A percentile compares a stretch with the other conserved stretches of the same genome.
These are phyloP conservation scores for Notolabrus celidotus DNA, from an alignment of 2,797 vertebrate genomes.

Conservation along the genomic window DNA sequence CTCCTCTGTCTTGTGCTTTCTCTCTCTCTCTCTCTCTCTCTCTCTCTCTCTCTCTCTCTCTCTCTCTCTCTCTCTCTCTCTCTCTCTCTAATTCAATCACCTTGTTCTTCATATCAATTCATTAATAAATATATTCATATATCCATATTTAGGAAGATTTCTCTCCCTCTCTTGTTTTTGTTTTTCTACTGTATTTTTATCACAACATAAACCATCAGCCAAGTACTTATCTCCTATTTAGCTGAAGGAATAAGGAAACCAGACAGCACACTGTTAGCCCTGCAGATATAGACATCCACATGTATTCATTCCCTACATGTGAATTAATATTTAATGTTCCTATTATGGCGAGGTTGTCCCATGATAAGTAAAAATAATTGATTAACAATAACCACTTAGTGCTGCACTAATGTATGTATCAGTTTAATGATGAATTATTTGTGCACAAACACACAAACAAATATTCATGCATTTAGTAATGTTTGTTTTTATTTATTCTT, in stretches of 20 bases:
- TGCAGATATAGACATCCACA: constrained; percentile 34
- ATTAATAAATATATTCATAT: too few relatives aligned
- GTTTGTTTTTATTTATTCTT: constrained; percentile 8
- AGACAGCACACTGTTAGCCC: constrained; percentile 17
- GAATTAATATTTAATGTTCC: constrained; percentile 12
- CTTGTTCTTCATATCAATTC: constrained; percentile 29
- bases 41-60: not conserved
- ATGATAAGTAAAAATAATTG: constrained; percentile 26
- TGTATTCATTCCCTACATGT: constrained; percentile 25
- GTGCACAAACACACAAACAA: not conserved
- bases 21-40: constrained; percentile 8
- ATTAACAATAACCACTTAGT: constrained; percentile 22
- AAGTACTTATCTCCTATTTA: constrained; percentile 28
- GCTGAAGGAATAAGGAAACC: constrained; percentile 19
- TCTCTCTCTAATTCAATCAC: constrained; percentile 34
- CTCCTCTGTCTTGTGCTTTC: constrained; percentile 10
- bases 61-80: constrained; percentile 42
- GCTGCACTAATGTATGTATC: not conserved
- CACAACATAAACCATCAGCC: constrained; percentile 17
- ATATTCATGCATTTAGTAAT: constrained; percentile 12
- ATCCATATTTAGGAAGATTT: constrained; percentile 1
- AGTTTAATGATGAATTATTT: constrained; percentile 13
- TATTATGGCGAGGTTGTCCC: constrained; percentile 18
- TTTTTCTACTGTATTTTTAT: not conserved
- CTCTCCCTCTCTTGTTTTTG: not conserved